A percentile compares a stretch with the other conserved stretches of the same genome.
These are phyloP conservation scores for Clupea harengus DNA, from an alignment of 2,113 vertebrate genomes.

Conservation along the genomic window DNA sequence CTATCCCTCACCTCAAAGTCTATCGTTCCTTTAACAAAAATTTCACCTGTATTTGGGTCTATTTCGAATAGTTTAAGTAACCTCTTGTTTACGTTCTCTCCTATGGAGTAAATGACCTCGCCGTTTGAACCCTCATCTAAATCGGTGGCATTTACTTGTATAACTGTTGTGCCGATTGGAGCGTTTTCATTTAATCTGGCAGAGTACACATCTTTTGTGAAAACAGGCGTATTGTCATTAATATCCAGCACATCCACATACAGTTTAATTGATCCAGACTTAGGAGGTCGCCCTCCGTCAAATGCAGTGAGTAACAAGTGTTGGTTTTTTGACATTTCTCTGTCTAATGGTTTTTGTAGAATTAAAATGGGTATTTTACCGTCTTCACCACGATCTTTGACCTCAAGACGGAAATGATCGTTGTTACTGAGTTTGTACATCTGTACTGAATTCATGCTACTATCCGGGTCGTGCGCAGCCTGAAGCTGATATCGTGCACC, in stretches of 20 bases:
- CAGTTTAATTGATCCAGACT: constrained; percentile 45
- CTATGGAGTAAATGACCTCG: constrained; percentile 48
- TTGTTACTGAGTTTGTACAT: constrained; percentile 59
- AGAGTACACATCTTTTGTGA: constrained; percentile 44
- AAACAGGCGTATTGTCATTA: constrained; percentile 57
- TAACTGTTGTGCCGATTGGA: constrained; percentile 38
- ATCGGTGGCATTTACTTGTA: constrained; percentile 54
- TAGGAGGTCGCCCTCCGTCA: constrained; percentile 51
- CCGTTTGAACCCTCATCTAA: constrained; percentile 53
- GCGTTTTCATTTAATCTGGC: constrained; percentile 45
- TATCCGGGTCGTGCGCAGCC: constrained; percentile 58
- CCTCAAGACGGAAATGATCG: constrained; percentile 61
- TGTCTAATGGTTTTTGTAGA: constrained; percentile 50
- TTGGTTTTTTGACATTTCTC: constrained; percentile 36
- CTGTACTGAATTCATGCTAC: constrained; percentile 57
- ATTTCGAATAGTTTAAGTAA: constrained; percentile 38
- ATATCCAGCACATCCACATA: constrained; percentile 50
- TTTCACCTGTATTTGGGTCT: constrained; percentile 17
- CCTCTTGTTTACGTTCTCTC: constrained; percentile 27
- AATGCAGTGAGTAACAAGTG: constrained; percentile 44
- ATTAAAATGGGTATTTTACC: constrained; percentile 45
- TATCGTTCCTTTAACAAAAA: constrained; percentile 23
- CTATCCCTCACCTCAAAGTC: constrained; percentile 26
- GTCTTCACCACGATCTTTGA: constrained; percentile 49
- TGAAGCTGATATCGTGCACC: constrained; percentile 60